These are phyloP conservation scores for Acanthisitta chloris DNA, from an alignment of 2,113 vertebrate genomes.

Conservation along the genomic window DNA sequence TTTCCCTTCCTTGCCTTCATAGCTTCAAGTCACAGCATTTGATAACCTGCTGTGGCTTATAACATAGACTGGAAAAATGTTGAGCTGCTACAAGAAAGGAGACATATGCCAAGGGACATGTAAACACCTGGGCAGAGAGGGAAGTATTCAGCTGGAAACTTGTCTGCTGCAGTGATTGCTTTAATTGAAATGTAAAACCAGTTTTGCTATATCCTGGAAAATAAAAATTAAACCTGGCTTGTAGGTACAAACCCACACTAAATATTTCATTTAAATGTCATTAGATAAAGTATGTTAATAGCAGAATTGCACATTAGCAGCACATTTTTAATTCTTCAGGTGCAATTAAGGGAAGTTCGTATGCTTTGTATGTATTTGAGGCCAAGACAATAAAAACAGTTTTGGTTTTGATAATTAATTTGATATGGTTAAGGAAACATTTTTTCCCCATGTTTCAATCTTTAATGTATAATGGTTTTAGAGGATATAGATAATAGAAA, in stretches of 20 bases:
- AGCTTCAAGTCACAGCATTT: neutral
- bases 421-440: neutral
- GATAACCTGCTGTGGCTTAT: neutral
- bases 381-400: neutral
- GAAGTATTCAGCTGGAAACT: neutral
- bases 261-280: neutral
- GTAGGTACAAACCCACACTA: neutral
- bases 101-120: neutral
- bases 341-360: neutral
- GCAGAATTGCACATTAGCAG: neutral
- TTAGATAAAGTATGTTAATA: neutral
- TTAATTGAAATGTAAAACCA: neutral
- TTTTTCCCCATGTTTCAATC: neutral
- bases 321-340: neutral
- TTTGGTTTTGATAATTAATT: slow-evolving; percentile 19
- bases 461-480: neutral
- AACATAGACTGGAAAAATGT: neutral
- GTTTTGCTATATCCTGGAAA: neutral
- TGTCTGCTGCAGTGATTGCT: neutral
- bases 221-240: neutral
- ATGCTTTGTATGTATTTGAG: neutral
- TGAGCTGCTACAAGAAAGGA: neutral
- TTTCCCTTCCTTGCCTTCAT: neutral
- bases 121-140: neutral
- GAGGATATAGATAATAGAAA: neutral